Evolutionary conservation across 2,888 invertebrate genomes (phyloP).

Genomic region (Adelognathus sp.): DNA sequence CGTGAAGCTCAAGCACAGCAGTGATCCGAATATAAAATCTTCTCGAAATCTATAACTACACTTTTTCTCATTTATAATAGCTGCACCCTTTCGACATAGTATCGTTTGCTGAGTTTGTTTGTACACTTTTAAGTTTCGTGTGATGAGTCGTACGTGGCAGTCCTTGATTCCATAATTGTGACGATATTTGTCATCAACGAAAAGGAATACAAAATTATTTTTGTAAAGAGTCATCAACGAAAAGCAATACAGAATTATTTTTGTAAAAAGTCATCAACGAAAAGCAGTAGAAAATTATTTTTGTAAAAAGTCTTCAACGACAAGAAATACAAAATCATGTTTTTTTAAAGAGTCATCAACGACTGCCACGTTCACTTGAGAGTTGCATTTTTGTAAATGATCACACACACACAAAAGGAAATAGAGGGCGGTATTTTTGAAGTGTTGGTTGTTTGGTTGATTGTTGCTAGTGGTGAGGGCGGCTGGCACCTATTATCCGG

Average conservation of each 20-base stretch:
- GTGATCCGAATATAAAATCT: background rate
- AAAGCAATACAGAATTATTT: background rate
- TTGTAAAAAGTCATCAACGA: background rate
- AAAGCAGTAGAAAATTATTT: too few relatives aligned
- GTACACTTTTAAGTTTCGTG: constrained; percentile 19
- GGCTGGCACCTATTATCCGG: constrained; percentile 95
- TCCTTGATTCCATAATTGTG: background rate
- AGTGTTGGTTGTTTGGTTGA: constrained; percentile 82
- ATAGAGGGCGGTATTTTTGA: constrained; percentile 80
- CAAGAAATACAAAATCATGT: background rate
- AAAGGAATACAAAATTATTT: background rate
- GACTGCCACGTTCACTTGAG: background rate
- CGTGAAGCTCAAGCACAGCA: background rate
- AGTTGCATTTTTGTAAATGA: constrained; percentile 38
- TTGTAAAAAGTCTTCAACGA: too few relatives aligned
- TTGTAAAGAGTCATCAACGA: background rate
- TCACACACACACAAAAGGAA: constrained; percentile 51
- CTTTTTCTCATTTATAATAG: background rate
- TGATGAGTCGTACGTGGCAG: constrained; percentile 1
- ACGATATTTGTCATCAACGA: background rate
- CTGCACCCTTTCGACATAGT: background rate
- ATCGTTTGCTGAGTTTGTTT: constrained; percentile 10
- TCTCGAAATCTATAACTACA: background rate
- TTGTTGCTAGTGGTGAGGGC: constrained; percentile 94
- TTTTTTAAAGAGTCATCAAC: background rate